Base-by-base conservation (phyloP, 2,888 invertebrate genomes). In the Tipula helvola region DNA sequence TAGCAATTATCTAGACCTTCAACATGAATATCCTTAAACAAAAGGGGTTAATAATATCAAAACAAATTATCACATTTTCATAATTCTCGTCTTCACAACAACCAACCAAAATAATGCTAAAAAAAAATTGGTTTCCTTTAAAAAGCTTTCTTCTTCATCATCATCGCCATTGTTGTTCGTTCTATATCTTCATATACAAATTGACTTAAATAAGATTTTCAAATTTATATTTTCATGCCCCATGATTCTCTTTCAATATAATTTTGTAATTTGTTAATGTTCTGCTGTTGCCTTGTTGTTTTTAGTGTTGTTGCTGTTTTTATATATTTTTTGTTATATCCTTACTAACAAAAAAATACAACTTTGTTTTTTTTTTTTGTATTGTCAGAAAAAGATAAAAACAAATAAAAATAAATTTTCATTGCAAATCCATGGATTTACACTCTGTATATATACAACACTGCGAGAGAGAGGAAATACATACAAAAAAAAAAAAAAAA, bases 201-300 rank as follows among this genome's bases (percentile, higher is more conserved):
- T 71, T 71, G 71, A 71, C 71, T 71, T 71, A 71, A 71, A 71
- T 71, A 71, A 71, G 71, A 71, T 71, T 71, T 71, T 71, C 71
- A 71, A 71, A 71, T 71, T 71, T 71, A 71, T 71, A 71, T 71
- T 71, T 71, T 71, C 71, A 71, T 71, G 71, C 28, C 71, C 71
- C 71, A 71, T 71, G 71, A 71, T 71, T 71, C 71, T 71, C 71
- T 71, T 71, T 10, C 71, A 71, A 71, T 71, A 71, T 71, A 71
- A 71, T 71, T 71, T 71, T 71, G 71, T 71, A 71, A 71, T 71
- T 71, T 71, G 71, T 71, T 71, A 71, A 71, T 71, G 71, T 71
- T 71, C 71, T 71, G 71, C 71, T 71, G 71, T 71, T 71, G 71
- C 28, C 71, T 71, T 71, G 71, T 71, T 71, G 71, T 71, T 71